Conservation (phyloP, 30 jellyfish, hydroid and myxozoan genomes). For the Euphysa ruthae region DNA sequence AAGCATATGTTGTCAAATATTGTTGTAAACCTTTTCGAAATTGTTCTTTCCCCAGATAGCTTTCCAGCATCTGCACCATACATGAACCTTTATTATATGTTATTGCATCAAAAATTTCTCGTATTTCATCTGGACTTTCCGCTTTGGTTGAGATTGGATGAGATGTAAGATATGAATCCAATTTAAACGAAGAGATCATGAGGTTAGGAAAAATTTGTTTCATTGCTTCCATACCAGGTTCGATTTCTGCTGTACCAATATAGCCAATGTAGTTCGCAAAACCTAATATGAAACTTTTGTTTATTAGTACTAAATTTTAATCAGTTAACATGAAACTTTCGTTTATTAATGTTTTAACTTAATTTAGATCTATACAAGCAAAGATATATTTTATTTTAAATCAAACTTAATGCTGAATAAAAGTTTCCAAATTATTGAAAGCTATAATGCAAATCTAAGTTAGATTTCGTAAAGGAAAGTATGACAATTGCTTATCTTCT, state of each 20-base stretch:
- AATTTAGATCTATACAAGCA: no score
- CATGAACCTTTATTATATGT: conserved; percentile 85
- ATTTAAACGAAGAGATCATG: conserved; percentile 45
- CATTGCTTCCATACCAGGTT: conserved; percentile 54
- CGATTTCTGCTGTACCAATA: conserved; percentile 47
- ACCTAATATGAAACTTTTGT: conserved; percentile 29
- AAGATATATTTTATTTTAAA: neutral
- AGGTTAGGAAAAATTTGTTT: conserved; percentile 40
- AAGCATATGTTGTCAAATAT: conserved; percentile 56
- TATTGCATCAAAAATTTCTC: conserved; percentile 40
- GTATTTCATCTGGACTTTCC: conserved; percentile 23
- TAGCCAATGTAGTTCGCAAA: conserved; percentile 66
- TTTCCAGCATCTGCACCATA: conserved; percentile 53
- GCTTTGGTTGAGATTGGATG: conserved; percentile 49
- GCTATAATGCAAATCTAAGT: no score
- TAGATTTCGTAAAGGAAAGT: no score
- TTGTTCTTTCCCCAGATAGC: conserved; percentile 50
- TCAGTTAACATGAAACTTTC: no score
- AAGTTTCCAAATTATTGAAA: no score
- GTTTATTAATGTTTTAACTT: no score
- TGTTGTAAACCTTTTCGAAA: conserved; percentile 61
- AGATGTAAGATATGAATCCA: conserved; percentile 49
- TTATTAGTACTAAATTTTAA: no score
- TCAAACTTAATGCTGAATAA: no score
- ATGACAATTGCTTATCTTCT: no score